Conservation (phyloP, 2,888 invertebrate genomes). For the Eristalinus aeneus region DNA sequence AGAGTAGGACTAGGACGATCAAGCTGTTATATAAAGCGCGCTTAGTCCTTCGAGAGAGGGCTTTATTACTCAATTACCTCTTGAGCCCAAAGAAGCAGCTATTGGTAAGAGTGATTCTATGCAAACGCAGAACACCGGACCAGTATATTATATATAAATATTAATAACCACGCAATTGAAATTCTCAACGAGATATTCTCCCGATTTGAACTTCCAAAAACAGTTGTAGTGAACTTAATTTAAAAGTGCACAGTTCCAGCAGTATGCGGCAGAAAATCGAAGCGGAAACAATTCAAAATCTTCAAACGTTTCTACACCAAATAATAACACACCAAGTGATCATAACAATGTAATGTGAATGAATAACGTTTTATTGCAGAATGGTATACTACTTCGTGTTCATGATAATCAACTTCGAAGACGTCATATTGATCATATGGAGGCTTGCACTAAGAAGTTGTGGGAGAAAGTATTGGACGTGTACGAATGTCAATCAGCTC, state of each 20-base stretch:
- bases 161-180: slow-evolving; percentile 57
- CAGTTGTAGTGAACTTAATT: slow-evolving; percentile 49
- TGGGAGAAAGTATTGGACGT: too few species aligned
- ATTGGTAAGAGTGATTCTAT: too few species aligned
- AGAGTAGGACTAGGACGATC: too few species aligned
- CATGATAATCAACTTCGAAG: slow-evolving; percentile 54
- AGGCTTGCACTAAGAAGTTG: too few species aligned
- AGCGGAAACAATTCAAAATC: slow-evolving; percentile 47
- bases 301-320: slow-evolving; percentile 68
- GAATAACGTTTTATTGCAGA: too few species aligned
- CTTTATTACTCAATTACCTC: too few species aligned
- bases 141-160: slow-evolving; percentile 77
- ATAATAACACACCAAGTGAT: slow-evolving; percentile 57
- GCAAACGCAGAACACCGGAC: slow-evolving; percentile 72
- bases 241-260: slow-evolving; percentile 34
- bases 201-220: slow-evolving; percentile 62
- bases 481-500: too few species aligned
- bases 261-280: slow-evolving; percentile 35
- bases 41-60: too few species aligned
- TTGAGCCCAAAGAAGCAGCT: too few species aligned
- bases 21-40: too few species aligned
- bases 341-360: too few species aligned
- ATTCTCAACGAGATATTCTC: slow-evolving; percentile 65
- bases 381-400: too few species aligned
- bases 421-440: background rate